Conservation (phyloP, 2,888 invertebrate species). For the Bhutanitis thaidina region DNA sequence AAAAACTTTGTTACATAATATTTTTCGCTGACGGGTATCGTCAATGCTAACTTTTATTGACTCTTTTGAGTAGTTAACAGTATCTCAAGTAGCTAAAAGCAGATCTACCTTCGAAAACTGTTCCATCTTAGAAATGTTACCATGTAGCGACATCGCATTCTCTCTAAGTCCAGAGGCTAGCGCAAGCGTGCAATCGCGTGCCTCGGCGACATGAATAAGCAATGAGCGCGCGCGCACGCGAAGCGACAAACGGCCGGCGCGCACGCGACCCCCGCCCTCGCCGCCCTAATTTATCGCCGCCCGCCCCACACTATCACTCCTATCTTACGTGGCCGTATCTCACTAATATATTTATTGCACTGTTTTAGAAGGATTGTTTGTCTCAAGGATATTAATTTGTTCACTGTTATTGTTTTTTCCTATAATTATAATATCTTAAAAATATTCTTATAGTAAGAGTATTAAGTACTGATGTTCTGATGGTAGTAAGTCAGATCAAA, state of each 20-base stretch:
- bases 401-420: neutral
- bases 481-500: too few species aligned
- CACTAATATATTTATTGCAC: constrained; percentile 16
- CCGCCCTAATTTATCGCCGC: constrained; percentile 63
- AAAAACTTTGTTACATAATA: too few species aligned
- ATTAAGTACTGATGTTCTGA: too few species aligned
- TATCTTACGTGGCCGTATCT: constrained; percentile 49
- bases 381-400: neutral
- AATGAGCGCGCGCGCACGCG: constrained; percentile 78
- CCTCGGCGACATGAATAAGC: constrained; percentile 68
- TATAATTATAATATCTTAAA: neutral
- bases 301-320: constrained; percentile 57
- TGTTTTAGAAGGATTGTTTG: constrained; percentile 7
- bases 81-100: neutral
- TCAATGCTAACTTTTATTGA: too few species aligned
- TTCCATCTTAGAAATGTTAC: constrained; percentile 6
- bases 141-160: constrained; percentile 27
- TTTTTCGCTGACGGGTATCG: too few species aligned
- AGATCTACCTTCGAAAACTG: neutral
- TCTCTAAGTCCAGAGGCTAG: constrained; percentile 8
- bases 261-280: constrained; percentile 39
- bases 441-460: too few species aligned
- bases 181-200: constrained; percentile 47
- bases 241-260: constrained; percentile 60
- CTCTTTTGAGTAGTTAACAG: too few species aligned